Conservation (phyloP, 2,797 vertebrate genomes). For the Leucoraja ocellata region DNA sequence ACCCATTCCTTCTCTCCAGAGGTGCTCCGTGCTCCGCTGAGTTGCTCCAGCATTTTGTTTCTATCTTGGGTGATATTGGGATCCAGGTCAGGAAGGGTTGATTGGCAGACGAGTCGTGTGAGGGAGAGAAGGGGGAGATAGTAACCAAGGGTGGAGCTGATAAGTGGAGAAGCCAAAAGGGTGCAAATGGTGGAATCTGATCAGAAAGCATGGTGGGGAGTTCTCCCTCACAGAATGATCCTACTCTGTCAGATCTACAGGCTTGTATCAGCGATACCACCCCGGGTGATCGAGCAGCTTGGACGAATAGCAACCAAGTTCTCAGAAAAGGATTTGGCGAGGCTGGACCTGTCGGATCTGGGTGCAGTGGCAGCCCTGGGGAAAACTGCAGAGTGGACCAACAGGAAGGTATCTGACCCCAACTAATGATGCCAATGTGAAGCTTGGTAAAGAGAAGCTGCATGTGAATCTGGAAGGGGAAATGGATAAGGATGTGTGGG, state of each 20-base stretch:
- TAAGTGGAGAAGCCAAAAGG: too few species aligned
- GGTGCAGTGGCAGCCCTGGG: slow-evolving; percentile 57
- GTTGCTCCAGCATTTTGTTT: too few species aligned
- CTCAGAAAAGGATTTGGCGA: slow-evolving; percentile 55
- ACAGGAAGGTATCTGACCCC: slow-evolving; percentile 54
- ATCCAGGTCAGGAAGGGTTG: too few species aligned
- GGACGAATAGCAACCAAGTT: slow-evolving; percentile 54
- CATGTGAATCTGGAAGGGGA: neutral
- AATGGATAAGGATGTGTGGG: too few species aligned
- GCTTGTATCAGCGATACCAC: slow-evolving; percentile 53
- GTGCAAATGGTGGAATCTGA: too few species aligned
- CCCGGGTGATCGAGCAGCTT: slow-evolving; percentile 59
- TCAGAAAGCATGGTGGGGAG: too few species aligned
- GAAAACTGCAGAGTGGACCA: slow-evolving; percentile 53
- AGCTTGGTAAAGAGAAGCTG: neutral
- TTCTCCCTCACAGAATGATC: neutral
- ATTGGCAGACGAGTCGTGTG: too few species aligned
- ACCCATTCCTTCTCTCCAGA: too few species aligned
- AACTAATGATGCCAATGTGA: neutral
- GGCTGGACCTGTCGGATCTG: slow-evolving; percentile 53
- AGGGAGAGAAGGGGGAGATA: too few species aligned
- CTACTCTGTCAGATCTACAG: slow-evolving; percentile 56
- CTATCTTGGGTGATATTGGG: too few species aligned
- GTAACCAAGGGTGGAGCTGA: too few species aligned
- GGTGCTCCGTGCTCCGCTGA: too few species aligned